Evolutionary conservation across 2,113 vertebrate genomes (phyloP).

Genomic region (Seriola rivoliana): DNA sequence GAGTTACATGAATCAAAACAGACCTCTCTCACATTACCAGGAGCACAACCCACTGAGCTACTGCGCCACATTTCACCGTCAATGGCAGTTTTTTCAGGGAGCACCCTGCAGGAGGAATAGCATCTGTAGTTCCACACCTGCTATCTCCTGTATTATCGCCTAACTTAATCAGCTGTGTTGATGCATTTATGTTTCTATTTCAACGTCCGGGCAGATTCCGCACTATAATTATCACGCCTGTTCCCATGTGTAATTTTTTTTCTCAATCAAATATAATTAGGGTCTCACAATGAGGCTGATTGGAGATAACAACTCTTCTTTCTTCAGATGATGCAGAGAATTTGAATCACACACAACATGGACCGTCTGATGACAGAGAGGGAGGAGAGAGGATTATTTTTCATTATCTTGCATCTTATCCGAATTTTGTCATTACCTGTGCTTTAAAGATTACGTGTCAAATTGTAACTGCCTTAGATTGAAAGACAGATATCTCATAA

Average conservation of each 20-base stretch:
- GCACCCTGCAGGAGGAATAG: constrained; percentile 28
- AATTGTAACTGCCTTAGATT: constrained; percentile 35
- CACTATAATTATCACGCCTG: constrained; percentile 68
- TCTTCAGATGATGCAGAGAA: constrained; percentile 40
- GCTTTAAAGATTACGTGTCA: constrained; percentile 18
- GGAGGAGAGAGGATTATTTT: constrained; percentile 25
- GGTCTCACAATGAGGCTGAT: constrained; percentile 70
- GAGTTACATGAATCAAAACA: constrained; percentile 64
- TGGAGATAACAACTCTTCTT: constrained; percentile 71
- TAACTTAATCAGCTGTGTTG: constrained; percentile 67
- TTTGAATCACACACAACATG: constrained; percentile 33
- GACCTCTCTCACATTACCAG: constrained; percentile 36
- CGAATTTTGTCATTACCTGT: constrained; percentile 18
- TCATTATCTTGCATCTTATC: constrained; percentile 45
- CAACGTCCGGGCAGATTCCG: constrained; percentile 33
- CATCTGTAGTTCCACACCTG: constrained; percentile 68
- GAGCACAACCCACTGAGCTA: constrained; percentile 38
- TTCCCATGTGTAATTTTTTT: constrained; percentile 49
- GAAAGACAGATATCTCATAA: constrained; percentile 19
- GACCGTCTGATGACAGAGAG: constrained; percentile 36
- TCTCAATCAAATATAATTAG: constrained; percentile 77
- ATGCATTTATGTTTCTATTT: constrained; percentile 69
- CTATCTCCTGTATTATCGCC: constrained; percentile 45
- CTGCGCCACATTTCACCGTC: constrained; percentile 49
- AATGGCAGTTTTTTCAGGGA: constrained; percentile 56